Evolutionary conservation across 2,113 vertebrate species (phyloP).

Genomic region (Hippocampus barbouri): DNA sequence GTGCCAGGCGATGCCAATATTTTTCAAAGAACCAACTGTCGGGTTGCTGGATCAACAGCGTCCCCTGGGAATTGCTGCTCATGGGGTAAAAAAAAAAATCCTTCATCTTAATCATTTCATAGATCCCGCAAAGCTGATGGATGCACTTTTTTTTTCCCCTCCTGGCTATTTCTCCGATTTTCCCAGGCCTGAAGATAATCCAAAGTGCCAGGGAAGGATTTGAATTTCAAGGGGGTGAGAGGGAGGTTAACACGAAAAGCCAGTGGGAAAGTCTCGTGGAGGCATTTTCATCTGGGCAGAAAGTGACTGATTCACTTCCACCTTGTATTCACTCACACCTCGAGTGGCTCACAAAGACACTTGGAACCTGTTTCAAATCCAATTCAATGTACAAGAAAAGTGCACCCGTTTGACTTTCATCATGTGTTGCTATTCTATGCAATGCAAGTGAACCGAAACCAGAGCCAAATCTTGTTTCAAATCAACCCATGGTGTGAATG

Average conservation of each 20-base stretch:
- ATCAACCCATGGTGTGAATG: background rate
- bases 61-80: conserved; percentile 1
- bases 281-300: background rate
- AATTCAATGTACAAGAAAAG: no score
- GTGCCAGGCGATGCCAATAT: background rate
- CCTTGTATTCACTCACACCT: background rate
- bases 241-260: background rate
- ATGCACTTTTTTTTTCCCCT: conserved; percentile 8
- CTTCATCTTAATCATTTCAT: conserved; percentile 14
- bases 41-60: conserved; percentile 1
- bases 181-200: conserved; percentile 42
- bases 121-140: conserved; percentile 21
- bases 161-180: conserved; percentile 10
- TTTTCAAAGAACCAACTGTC: background rate
- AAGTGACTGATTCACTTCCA: background rate
- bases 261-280: background rate
- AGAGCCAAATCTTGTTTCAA: background rate
- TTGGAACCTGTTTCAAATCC: background rate
- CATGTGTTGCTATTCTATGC: background rate
- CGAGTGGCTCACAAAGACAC: background rate
- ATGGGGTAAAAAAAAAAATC: background rate
- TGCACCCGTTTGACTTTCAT: background rate
- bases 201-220: conserved; percentile 22
- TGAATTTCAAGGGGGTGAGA: conserved; percentile 1
- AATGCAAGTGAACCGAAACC: no score